Conservation (phyloP, 2,113 vertebrate genomes). For the Cebidichthys violaceus region DNA sequence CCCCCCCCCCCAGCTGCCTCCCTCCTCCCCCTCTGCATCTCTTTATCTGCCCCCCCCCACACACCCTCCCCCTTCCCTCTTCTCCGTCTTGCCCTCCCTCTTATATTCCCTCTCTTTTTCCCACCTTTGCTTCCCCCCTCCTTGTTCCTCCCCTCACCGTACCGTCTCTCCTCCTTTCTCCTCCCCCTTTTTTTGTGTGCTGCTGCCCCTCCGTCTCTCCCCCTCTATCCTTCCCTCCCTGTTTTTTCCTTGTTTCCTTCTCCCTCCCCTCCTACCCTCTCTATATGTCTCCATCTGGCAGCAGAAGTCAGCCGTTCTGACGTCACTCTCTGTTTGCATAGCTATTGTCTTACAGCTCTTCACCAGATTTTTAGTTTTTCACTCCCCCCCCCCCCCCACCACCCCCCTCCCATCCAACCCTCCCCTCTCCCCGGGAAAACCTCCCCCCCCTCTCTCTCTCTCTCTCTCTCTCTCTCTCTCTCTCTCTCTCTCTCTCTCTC, state of each 20-base stretch:
- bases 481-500: slow-evolving; percentile 13
- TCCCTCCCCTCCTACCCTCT: slow-evolving; percentile 2
- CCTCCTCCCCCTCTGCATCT: slow-evolving; percentile 20
- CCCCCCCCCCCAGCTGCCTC: slow-evolving; percentile 24
- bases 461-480: slow-evolving; percentile 2
- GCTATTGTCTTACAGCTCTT: slow-evolving; percentile 91
- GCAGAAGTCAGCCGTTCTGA: slow-evolving; percentile 79
- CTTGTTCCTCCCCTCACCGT: background rate
- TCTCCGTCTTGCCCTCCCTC: background rate
- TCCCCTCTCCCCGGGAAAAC: slow-evolving; percentile 74
- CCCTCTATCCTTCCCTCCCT: background rate
- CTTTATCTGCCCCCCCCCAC: slow-evolving; percentile 38
- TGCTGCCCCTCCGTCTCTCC: background rate
- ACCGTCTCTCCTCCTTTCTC: background rate
- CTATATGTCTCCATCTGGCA: slow-evolving; percentile 38
- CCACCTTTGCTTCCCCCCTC: slow-evolving; percentile 27
- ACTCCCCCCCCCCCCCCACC: background rate
- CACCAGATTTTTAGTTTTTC: slow-evolving; percentile 64
- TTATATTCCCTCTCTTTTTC: background rate
- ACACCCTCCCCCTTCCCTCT: background rate
- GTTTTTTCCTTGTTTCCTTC: slow-evolving; percentile 4
- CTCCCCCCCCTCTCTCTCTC: slow-evolving; percentile 44
- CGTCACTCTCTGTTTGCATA: slow-evolving; percentile 90
- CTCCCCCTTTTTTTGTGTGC: slow-evolving; percentile 37
- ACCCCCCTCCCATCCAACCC: too few species aligned